Percentiles rank a stretch among this genome's conserved stretches.
phyloP scores from a whole-genome alignment of 2,888 invertebrate genomes.

The Fragum sueziense region DNA sequence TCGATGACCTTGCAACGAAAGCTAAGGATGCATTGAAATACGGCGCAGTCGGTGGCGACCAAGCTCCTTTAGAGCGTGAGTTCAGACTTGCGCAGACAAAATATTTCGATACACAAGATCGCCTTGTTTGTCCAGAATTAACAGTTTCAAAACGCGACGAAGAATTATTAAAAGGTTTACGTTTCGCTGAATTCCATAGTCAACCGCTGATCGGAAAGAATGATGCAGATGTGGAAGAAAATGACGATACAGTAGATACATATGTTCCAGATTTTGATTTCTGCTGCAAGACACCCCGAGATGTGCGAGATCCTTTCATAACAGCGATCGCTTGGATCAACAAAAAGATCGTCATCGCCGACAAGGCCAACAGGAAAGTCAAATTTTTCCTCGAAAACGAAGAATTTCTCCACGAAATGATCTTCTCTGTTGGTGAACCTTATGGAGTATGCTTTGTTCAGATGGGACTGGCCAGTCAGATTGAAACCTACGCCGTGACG shows the following conservation, averaged over 20 bases:
- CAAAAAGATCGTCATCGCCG: slow-evolving; percentile 25
- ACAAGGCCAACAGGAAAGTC: slow-evolving; percentile 40
- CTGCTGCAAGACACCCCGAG: neutral
- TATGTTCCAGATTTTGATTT: neutral
- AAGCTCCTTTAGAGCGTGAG: neutral
- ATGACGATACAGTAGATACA: too few species aligned
- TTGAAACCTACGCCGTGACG: slow-evolving; percentile 14
- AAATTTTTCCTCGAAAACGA: slow-evolving; percentile 38
- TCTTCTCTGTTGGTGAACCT: slow-evolving; percentile 22
- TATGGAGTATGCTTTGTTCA: slow-evolving; percentile 16
- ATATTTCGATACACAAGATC: neutral
- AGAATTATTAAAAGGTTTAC: neutral
- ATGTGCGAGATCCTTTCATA: neutral
- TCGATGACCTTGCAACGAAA: neutral
- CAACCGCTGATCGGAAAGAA: neutral
- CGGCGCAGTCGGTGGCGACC: neutral
- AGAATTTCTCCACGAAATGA: slow-evolving; percentile 24
- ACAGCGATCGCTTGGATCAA: slow-evolving; percentile 32
- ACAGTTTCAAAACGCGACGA: neutral
- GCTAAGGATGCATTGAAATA: neutral
- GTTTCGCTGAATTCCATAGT: neutral
- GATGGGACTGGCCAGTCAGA: neutral
- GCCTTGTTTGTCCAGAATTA: neutral
- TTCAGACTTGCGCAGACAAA: neutral
- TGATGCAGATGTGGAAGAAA: neutral